Evolutionary conservation across 1,140 invertebrate species (phyloP).

Genomic region (Zaprionus davidi): DNA sequence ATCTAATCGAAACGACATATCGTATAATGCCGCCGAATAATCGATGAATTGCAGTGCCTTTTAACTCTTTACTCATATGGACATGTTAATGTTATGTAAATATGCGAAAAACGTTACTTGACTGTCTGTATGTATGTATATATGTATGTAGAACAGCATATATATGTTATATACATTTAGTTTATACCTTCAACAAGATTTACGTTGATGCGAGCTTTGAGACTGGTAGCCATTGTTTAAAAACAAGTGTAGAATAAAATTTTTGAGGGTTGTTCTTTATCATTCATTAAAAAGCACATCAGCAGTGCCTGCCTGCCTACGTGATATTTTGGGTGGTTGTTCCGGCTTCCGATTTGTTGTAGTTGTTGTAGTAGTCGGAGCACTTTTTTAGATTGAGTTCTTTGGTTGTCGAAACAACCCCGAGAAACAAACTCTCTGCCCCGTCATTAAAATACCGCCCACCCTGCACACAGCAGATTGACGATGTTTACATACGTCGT

Average conservation of each 20-base stretch:
- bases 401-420: constrained; percentile 30
- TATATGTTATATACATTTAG: too few relatives aligned
- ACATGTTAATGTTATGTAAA: too few relatives aligned
- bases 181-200: background rate
- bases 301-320: constrained; percentile 15
- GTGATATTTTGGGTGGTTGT: constrained; percentile 49
- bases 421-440: background rate
- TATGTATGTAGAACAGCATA: too few relatives aligned
- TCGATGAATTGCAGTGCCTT: too few relatives aligned
- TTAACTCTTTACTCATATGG: too few relatives aligned
- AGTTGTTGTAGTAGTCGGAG: constrained; percentile 41
- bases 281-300: constrained; percentile 46
- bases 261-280: constrained; percentile 54
- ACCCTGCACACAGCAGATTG: constrained; percentile 14
- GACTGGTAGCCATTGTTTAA: constrained; percentile 62
- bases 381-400: constrained; percentile 55
- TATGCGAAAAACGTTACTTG: too few relatives aligned
- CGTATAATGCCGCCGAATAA: too few relatives aligned
- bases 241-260: constrained; percentile 41
- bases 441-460: background rate
- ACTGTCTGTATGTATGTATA: too few relatives aligned
- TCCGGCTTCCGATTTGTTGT: constrained; percentile 41
- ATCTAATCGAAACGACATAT: too few relatives aligned
- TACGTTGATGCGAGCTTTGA: constrained; percentile 29
- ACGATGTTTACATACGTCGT: constrained; percentile 38